Evolutionary conservation across 2,888 invertebrate genomes (phyloP), one percentile per base, ranked within the genome.

Genomic region (Cancer borealis): DNA sequence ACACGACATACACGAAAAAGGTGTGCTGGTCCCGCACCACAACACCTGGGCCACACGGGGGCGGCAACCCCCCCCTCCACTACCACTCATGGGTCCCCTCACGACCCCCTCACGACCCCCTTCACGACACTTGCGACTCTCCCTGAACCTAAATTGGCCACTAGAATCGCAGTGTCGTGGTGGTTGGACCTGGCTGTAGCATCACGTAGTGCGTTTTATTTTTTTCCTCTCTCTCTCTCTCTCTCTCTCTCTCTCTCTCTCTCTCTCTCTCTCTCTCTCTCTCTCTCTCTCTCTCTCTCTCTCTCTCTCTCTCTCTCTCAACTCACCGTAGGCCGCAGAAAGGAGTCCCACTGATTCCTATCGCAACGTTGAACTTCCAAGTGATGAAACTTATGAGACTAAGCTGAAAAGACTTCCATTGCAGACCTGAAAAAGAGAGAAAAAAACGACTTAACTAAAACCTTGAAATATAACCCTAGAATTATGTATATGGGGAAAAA

Each of bases 291-390:
- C 89, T 26, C 39, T 39, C n/a, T 26, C 49, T 47, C 39, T 47
- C n/a, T 49, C 46, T 60, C 46, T 60, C 60, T 46, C 60, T 39
- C n/a, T 49, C 26, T 90, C 89, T 90, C 89, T 90, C 49, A 39
- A 60, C 90, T n/a, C 47, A 26, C 47, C 17, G 26, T 47, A 47
- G 89, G 89, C 26, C 49, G n/a, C 26, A 8, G 30, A 49, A 60
- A 54, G 54, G 30, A 46, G 84, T 84, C 39, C 84, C 39, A 3
- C 39, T 84, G 84, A 84, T 84, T 12, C 4, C n/a, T 84, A 84
- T 84, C 84, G 30, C 39, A 39, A 84, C 84, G 30, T 12, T 39
- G 84, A 84, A 12, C 39, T 39, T 14, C 39, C 14, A 14, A 84
- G n/a, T 30, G 84, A 39, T 84, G 84, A 84, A 14, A 84, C 84